Base-by-base conservation (phyloP, 2,113 vertebrate genomes). In the Brevimyrus niger region DNA sequence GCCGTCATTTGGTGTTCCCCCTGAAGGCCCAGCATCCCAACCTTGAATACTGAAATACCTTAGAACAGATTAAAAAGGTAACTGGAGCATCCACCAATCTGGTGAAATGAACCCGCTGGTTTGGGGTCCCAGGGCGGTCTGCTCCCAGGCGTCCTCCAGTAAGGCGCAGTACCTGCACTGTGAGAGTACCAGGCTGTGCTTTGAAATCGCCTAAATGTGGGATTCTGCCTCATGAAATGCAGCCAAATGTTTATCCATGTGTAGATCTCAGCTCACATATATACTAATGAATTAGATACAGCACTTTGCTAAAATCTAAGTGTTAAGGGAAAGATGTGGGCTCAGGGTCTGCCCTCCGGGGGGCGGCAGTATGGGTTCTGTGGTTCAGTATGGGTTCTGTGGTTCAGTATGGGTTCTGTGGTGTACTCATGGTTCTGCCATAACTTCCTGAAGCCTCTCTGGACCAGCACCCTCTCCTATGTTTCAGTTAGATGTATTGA, bases 401-500 rank as follows among this genome's bases (percentile, higher is more conserved):
- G 69, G 4, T 38, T 51, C 13, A 4, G 13, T 51, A 27, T 0
- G 27, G 65, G 3, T 35, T 73, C 69, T 38, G 27, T 38, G 69
- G 31, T 38, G 69, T 76, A 19, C 15, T 76, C 31, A 17, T 13
- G 31, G 15, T 35, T 31, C 69, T 38, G 13, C 69, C 69, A 31
- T 27, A 10, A 65, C 2, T 58, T 58, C 55, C 19, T 21, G 8
- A 13, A 31, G 10, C 9, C 3, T 73, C 9, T 27, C 11, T 35
- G 61, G n/a, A 69, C 61, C 31, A 69, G 55, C 23, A 10, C 55
- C 2, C 21, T 42, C 44, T 46, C 35, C 23, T 84, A 23, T 38
- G 69, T 88, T 42, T 88, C 17, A 53, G 17, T n/a, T 35, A n/a
- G 65, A 19, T 42, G 11, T 87, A 87, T 42, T 55, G 93, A 95